Evolutionary conservation across 2,797 vertebrate species (phyloP).

Genomic region (Momotus momota): DNA sequence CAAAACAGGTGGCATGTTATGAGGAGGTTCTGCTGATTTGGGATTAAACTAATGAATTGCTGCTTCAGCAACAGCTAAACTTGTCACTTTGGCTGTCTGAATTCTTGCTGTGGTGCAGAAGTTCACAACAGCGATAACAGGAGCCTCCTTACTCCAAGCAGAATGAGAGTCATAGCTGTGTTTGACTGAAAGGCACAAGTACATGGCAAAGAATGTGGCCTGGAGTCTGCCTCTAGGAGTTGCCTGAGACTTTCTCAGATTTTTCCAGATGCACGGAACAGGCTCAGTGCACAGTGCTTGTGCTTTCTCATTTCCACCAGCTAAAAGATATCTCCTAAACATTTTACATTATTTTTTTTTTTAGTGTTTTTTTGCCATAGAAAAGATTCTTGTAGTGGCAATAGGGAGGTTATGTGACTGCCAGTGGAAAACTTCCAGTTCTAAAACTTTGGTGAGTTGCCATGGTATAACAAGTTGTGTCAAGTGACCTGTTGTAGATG

Average conservation of each 20-base stretch:
- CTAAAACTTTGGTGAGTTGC: background rate
- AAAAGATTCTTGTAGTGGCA: background rate
- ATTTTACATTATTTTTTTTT: background rate
- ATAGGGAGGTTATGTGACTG: background rate
- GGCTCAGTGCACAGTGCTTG: background rate
- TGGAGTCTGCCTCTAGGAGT: background rate
- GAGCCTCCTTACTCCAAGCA: background rate
- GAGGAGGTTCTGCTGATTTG: background rate
- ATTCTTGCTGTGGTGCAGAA: conserved; percentile 2
- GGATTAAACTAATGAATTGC: background rate
- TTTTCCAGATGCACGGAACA: background rate
- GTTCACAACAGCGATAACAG: background rate
- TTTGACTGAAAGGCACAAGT: background rate
- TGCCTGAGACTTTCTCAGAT: background rate
- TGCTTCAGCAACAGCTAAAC: conserved; percentile 13
- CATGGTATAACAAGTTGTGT: background rate
- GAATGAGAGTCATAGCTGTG: background rate
- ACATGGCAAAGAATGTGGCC: background rate
- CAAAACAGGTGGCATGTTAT: background rate
- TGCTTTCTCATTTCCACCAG: background rate
- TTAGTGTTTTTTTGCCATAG: background rate
- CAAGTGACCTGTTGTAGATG: background rate
- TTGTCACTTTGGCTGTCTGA: background rate
- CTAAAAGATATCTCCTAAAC: background rate
- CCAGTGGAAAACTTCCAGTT: background rate